Conservation (phyloP, 2,113 vertebrate genomes). For the Macrotis lagotis region DNA sequence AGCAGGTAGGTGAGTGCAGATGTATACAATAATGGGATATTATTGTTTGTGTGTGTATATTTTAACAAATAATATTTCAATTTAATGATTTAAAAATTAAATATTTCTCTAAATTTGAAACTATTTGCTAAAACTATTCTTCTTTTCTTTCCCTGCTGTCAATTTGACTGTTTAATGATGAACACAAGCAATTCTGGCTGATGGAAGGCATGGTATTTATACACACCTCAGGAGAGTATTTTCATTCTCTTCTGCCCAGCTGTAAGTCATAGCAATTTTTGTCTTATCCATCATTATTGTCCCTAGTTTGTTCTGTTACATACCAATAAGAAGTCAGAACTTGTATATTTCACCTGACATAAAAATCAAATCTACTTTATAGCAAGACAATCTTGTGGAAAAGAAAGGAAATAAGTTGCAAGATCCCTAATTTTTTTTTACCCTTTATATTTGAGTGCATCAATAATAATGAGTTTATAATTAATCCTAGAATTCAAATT, state of each 20-base stretch:
- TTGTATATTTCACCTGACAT: background rate
- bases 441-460: background rate
- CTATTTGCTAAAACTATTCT: background rate
- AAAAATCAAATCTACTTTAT: background rate
- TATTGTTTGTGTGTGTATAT: background rate
- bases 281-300: background rate
- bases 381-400: background rate
- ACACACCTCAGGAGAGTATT: background rate
- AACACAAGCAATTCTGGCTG: background rate
- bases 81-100: conserved; percentile 57
- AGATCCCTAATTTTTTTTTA: background rate
- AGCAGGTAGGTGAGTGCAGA: conserved; percentile 15
- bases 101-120: conserved; percentile 6
- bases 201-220: background rate
- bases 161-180: background rate
- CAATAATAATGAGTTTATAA: background rate
- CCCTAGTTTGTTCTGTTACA: background rate
- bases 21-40: background rate
- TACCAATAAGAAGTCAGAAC: background rate
- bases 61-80: background rate
- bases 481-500: background rate
- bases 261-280: background rate
- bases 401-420: background rate
- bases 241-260: background rate
- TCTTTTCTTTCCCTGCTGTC: background rate